These are phyloP conservation scores for Acheta domesticus DNA, from an alignment of 2,888 invertebrate genomes.

Conservation along the genomic window DNA sequence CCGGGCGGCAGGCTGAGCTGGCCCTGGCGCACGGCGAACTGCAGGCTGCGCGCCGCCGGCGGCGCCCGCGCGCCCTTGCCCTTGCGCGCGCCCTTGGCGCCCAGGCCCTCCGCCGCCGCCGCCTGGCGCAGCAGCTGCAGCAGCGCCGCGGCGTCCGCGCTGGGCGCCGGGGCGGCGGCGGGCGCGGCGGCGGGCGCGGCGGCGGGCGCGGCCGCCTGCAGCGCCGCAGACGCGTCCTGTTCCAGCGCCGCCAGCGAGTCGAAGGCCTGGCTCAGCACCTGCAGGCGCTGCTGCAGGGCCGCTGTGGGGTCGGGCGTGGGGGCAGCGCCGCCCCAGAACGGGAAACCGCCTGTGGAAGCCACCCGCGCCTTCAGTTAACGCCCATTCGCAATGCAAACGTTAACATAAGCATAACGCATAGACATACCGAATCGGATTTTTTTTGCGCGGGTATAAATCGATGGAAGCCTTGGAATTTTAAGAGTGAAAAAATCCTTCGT, in stretches of 20 bases:
- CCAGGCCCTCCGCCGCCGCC: conserved; percentile 35
- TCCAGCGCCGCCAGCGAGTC: conserved; percentile 46
- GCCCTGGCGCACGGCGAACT: conserved; percentile 47
- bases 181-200: conserved; percentile 3
- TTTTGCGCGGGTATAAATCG: too few relatives aligned
- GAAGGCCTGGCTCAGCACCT: conserved; percentile 44
- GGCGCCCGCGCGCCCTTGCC: neutral
- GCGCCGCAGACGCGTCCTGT: conserved; percentile 42
- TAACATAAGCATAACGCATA: too few relatives aligned
- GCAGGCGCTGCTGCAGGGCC: conserved; percentile 45
- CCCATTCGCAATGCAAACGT: too few relatives aligned
- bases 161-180: conserved; percentile 36
- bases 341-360: neutral
- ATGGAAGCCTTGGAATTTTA: too few relatives aligned
- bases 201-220: conserved; percentile 36
- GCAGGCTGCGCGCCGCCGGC: conserved; percentile 36
- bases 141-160: neutral
- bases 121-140: conserved; percentile 39
- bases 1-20: conserved; percentile 47
- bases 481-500: too few relatives aligned
- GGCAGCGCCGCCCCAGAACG: neutral
- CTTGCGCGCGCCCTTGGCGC: neutral
- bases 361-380: too few relatives aligned
- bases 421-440: too few relatives aligned
- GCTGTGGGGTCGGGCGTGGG: conserved; percentile 41